Conservation (phyloP, 2,113 vertebrate species). For the Zosterops japonicus region DNA sequence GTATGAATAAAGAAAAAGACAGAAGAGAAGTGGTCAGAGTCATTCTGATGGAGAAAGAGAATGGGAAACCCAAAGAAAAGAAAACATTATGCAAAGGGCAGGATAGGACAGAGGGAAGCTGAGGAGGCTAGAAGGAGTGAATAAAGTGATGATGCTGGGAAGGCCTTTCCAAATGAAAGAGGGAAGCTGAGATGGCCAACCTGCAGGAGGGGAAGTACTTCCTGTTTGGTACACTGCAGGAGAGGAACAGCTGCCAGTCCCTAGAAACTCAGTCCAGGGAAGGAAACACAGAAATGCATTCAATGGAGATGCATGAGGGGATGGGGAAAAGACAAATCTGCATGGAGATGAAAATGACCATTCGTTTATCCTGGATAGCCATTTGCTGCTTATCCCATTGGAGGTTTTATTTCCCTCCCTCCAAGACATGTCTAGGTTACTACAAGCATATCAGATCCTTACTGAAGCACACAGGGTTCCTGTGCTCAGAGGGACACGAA, state of each 20-base stretch:
- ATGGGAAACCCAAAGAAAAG: neutral
- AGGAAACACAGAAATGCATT: neutral
- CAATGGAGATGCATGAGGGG: neutral
- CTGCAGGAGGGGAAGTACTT: neutral
- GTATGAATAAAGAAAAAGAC: neutral
- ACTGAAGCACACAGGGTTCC: neutral
- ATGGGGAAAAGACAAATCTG: neutral
- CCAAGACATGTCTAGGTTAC: neutral
- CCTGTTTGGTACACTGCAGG: neutral
- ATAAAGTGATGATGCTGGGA: neutral
- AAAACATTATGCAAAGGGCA: neutral
- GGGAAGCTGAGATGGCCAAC: neutral
- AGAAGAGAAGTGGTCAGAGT: neutral
- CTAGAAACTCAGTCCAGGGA: neutral
- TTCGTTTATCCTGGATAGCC: neutral
- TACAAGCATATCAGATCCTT: neutral
- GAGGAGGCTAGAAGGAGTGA: neutral
- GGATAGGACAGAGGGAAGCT: neutral
- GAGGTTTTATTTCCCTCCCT: neutral
- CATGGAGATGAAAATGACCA: neutral
- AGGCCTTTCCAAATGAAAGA: neutral
- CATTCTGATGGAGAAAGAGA: neutral
- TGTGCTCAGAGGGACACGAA: neutral
- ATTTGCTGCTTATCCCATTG: neutral
- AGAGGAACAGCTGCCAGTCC: neutral